A percentile compares a stretch with the other conserved stretches of the same genome.
Conservation (phyloP, 1,140 invertebrate species). For the Drosophila tristis region DNA sequence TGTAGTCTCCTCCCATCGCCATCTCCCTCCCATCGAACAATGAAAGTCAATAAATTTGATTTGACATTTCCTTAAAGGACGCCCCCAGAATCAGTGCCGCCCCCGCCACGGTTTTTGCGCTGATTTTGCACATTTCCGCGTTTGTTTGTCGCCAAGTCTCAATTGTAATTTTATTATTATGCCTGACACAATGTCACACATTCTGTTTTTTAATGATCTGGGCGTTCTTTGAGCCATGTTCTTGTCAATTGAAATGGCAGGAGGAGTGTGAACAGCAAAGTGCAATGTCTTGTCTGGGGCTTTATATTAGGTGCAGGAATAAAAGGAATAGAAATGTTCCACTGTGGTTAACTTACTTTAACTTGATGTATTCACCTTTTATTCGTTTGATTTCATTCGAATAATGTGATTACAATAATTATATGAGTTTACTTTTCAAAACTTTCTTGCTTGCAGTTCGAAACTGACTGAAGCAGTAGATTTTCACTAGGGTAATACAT, state of each 20-base stretch:
- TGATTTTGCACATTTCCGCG: constrained; percentile 69
- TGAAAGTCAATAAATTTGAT: constrained; percentile 83
- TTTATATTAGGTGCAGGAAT: no score
- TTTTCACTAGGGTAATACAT: no score
- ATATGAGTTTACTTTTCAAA: no score
- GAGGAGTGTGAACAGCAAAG: neutral
- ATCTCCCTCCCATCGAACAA: constrained; percentile 55
- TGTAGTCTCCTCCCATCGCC: constrained; percentile 32
- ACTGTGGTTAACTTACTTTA: no score
- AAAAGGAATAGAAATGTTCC: no score
- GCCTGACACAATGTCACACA: constrained; percentile 71
- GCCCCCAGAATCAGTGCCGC: constrained; percentile 1
- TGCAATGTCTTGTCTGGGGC: neutral
- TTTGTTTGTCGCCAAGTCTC: constrained; percentile 51
- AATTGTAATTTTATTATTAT: constrained; percentile 78
- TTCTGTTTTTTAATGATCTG: constrained; percentile 73
- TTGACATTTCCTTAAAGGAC: constrained; percentile 68
- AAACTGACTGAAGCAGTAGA: no score
- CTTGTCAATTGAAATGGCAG: constrained; percentile 36
- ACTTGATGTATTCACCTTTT: no score
- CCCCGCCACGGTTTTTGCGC: constrained; percentile 35
- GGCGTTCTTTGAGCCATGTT: constrained; percentile 45
- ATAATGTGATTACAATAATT: no score
- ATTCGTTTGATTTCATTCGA: no score
- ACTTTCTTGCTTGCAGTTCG: no score